A percentile compares a stretch with the other conserved stretches of the same genome.
These are phyloP conservation scores for Melanerpes formicivorus DNA, from an alignment of 2,113 vertebrate genomes.

Conservation along the genomic window DNA sequence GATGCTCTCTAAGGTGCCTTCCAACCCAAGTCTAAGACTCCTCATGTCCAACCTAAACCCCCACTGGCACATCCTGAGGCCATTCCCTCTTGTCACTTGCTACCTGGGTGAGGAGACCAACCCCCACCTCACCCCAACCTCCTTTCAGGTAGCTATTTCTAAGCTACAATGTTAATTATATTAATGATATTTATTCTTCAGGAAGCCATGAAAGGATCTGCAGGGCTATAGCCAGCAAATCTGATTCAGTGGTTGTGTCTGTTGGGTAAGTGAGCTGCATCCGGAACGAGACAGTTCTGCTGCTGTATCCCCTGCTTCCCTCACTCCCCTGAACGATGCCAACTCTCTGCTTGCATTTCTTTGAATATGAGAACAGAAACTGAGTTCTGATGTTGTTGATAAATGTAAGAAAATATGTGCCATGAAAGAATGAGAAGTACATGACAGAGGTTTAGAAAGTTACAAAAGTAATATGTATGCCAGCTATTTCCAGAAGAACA, in stretches of 20 bases:
- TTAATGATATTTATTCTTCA: not conserved
- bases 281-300: not conserved
- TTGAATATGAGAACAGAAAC: not conserved
- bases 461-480: not conserved
- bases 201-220: not conserved
- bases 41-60: no score
- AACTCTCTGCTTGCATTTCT: not conserved
- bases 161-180: not conserved
- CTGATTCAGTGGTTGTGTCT: constrained; percentile 35
- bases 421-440: not conserved
- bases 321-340: not conserved
- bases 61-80: no score
- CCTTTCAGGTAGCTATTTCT: not conserved
- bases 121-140: no score
- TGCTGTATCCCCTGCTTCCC: not conserved
- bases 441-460: not conserved
- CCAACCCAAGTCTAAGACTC: no score
- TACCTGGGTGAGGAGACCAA: no score
- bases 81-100: no score
- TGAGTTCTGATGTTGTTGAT: not conserved
- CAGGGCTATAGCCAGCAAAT: not conserved
- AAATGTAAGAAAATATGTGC: not conserved
- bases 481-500: not conserved
- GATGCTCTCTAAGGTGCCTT: no score
- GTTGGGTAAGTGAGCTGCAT: constrained; percentile 34